These are phyloP conservation scores for Actinemys pallida DNA, from an alignment of 2,113 vertebrate species.

Conservation along the genomic window DNA sequence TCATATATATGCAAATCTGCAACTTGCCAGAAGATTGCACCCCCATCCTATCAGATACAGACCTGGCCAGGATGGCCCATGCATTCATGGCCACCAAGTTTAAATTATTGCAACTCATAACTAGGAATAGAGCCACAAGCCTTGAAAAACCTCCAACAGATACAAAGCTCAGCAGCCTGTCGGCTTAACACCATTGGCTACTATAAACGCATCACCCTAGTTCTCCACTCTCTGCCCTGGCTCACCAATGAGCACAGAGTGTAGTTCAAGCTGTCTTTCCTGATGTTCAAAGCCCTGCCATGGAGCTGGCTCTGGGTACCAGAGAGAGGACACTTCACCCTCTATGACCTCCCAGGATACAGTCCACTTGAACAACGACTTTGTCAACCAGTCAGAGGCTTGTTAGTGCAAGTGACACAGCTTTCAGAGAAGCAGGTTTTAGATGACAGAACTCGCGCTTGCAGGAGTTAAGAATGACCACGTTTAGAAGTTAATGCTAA, in stretches of 20 bases:
- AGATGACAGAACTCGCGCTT: rapidly evolving
- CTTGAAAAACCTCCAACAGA: not conserved
- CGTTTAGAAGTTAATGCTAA: not conserved
- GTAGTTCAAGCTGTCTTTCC: not conserved
- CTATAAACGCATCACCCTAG: not conserved
- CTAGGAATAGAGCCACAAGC: not conserved
- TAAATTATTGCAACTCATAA: not conserved
- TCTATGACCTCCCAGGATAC: not conserved
- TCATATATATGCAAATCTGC: not conserved
- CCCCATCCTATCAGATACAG: not conserved
- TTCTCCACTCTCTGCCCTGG: not conserved
- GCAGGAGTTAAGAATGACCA: not conserved
- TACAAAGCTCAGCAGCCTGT: not conserved
- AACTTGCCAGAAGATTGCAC: not conserved
- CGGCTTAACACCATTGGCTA: not conserved
- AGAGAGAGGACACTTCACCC: not conserved
- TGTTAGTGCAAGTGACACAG: not conserved
- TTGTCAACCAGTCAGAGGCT: not conserved
- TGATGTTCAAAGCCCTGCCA: not conserved
- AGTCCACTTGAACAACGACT: not conserved
- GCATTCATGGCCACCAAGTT: not conserved
- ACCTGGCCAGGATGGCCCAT: not conserved
- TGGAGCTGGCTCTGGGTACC: not conserved
- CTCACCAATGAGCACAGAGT: rapidly evolving
- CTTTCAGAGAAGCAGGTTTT: constrained; percentile 31